Evolutionary conservation across 2,888 invertebrate genomes (phyloP), one percentile per base, ranked within the genome.

Genomic region (Tanaodytes sp.): DNA sequence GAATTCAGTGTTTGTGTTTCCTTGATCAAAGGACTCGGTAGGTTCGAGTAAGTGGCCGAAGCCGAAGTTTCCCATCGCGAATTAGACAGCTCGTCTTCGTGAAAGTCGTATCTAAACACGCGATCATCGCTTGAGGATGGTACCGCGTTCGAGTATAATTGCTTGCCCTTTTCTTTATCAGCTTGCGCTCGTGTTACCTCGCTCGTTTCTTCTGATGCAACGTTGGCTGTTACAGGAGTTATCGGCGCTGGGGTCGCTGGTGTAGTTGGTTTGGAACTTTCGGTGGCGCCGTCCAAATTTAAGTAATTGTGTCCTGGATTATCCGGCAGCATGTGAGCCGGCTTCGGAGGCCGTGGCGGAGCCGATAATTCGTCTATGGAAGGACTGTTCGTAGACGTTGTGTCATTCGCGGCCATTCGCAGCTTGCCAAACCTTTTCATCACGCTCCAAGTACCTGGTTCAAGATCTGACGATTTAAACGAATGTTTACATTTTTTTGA

Each of bases 311-410:
- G 86, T 31, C 85, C 84, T 49, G 85, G 82, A 72, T 85, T 86
- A 48, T 86, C 85, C 27, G 81, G 73, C 39, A 82, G 77, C 82
- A 88, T 85, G 66, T 89, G 87, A 23, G 89, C 86, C 0, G 92
- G 92, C 85, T 94, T 94, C 0, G 93, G 92, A 3, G 93, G 93
- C 12, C 49, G 31, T 2, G 92, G 92, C 5, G 92, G 92, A 1
- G 91, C 89, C n/a, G n/a, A n/a, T 8, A 88, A 87, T 2, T 87
- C 77, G 45, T 81, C 79, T 9, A 31, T 16, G 1, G 23, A 2
- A 8, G 39, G 16, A 11, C 76, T 77, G 16, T 75, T 30, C 8
- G 70, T 77, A 23, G 65, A 46, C 0, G 71, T 77, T 19, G 67
- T 45, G 15, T 81, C 76, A 3, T 80, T 78, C 58, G 83, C 81